Evolutionary conservation across 2,113 vertebrate species (phyloP), one percentile per base, ranked within the genome.

Genomic region (Numenius arquata): DNA sequence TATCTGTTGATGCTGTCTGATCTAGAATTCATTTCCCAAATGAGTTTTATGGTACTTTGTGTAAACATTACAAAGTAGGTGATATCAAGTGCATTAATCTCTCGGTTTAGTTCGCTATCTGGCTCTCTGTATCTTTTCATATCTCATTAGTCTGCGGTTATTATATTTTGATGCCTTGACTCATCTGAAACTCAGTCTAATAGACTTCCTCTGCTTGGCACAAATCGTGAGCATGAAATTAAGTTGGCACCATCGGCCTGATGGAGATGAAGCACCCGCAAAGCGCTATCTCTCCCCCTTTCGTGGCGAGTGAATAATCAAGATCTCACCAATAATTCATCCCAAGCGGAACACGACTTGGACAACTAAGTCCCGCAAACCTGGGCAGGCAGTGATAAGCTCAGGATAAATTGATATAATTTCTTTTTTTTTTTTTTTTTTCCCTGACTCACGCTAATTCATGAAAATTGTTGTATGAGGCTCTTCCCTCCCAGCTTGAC

Each of bases 211-310:
- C 75, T 63, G 56, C 89, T 85, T 91, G 88, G 81, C 85, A 92
- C 53, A 72, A n/a, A 26, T 3, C 12, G 21, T 14, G 71, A 94
- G 92, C 79, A 65, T 86, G 91, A 94, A 97, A 97, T 96, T 82
- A 96, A 96, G 91, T 75, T 97, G 95, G 95, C 90, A 92, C 65
- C 27, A 5, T 30, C 68, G 73, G 25, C 55, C 58, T 41, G 85
- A 88, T 82, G 72, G 91, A 95, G 81, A 91, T 17, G 86, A 82
- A 93, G 77, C 36, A 22, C 72, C 94, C 71, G 47, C 62, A 72
- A 96, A 89, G 77, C 20, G 41, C 55, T 72, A 34, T 78, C 90
- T 90, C 77, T 77, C 82, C 88, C 36, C 53, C 58, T 85, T 90
- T 87, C 71, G 48, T 62, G 75, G 85, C 77, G 58, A 90, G 97